phyloP scores from a whole-genome alignment of 2,888 invertebrate species.

The Diarsia rubi region DNA sequence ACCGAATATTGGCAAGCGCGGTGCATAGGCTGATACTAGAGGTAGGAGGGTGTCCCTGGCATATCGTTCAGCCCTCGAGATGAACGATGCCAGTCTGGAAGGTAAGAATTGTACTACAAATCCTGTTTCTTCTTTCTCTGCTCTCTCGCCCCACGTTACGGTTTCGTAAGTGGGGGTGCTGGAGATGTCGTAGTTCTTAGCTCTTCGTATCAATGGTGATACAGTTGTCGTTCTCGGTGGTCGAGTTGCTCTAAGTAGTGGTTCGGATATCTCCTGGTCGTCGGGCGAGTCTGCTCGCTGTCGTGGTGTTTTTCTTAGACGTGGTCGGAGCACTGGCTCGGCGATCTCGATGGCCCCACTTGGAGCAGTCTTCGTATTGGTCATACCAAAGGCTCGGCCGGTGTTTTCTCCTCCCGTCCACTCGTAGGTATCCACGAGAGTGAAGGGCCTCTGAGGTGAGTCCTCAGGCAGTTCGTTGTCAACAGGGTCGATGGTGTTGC shows the following conservation, averaged over 20 bases:
- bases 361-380: conserved; percentile 86
- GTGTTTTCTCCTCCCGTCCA: conserved; percentile 90
- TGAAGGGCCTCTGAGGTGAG: conserved; percentile 80
- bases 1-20: conserved; percentile 92
- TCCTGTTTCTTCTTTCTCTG: conserved; percentile 82
- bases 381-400: conserved; percentile 92
- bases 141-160: conserved; percentile 77
- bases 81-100: conserved; percentile 94
- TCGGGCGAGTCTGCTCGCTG: conserved; percentile 88
- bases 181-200: conserved; percentile 87
- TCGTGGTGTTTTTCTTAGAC: conserved; percentile 90
- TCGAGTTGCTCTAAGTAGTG: conserved; percentile 90
- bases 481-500: conserved; percentile 75
- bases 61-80: conserved; percentile 95
- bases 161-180: conserved; percentile 84
- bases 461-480: conserved; percentile 88
- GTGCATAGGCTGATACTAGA: conserved; percentile 95
- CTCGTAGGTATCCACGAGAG: conserved; percentile 87
- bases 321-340: conserved; percentile 93
- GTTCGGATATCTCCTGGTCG: conserved; percentile 92
- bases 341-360: conserved; percentile 92
- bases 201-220: conserved; percentile 78
- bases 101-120: conserved; percentile 95
- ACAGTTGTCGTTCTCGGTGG: conserved; percentile 79
- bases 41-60: conserved; percentile 95